Conservation (phyloP, 2,113 vertebrate genomes). For the Haplotaxodon microlepis region DNA sequence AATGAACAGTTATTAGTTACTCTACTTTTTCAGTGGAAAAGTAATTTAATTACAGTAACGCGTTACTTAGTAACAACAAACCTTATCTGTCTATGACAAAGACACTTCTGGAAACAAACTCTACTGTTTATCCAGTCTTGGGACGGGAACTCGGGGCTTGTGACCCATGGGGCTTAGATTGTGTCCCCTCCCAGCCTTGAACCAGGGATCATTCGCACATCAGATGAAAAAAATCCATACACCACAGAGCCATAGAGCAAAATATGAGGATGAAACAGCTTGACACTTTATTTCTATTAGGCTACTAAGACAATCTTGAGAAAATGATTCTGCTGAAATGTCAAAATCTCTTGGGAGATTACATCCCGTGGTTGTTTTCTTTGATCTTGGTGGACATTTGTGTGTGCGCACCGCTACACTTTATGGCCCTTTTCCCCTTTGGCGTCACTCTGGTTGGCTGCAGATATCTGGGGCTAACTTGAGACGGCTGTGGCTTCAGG, state of each 20-base stretch:
- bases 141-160: background rate
- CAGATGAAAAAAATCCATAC: background rate
- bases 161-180: background rate
- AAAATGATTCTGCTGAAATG: background rate
- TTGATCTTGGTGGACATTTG: background rate
- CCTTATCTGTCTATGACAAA: background rate
- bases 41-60: background rate
- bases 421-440: background rate
- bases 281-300: background rate
- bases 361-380: background rate
- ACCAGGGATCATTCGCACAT: background rate
- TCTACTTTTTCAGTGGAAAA: background rate
- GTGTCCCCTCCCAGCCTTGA: background rate
- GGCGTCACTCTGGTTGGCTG: background rate
- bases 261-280: background rate
- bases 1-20: background rate
- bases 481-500: background rate
- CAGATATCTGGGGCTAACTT: background rate
- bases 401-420: background rate
- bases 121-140: background rate
- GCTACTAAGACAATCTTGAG: background rate
- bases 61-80: background rate
- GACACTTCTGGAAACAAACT: background rate
- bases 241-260: background rate
- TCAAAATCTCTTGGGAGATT: background rate